These are phyloP conservation scores for Babyrousa celebensis DNA, from an alignment of 2,797 vertebrate species.

Conservation along the genomic window DNA sequence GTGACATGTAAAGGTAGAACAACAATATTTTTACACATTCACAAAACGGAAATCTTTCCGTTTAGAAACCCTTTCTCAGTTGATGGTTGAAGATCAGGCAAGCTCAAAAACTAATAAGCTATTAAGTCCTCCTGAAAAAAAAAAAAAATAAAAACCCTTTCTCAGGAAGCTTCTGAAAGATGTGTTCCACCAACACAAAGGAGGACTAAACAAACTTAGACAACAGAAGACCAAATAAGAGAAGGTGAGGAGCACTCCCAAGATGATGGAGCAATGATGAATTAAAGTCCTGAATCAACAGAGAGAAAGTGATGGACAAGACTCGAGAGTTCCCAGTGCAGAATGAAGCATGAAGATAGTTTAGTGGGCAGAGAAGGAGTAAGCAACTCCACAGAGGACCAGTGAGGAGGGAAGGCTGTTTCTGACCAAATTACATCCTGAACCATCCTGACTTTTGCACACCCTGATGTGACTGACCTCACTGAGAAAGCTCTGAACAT, in stretches of 20 bases:
- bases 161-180: not conserved
- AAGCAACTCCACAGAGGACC: not conserved
- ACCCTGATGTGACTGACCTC: not conserved
- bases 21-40: not conserved
- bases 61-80: too few relatives aligned
- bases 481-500: not conserved
- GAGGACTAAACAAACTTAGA: not conserved
- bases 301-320: not conserved
- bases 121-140: too few relatives aligned
- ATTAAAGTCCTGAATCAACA: not conserved
- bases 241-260: not conserved
- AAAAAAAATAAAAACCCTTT: not conserved
- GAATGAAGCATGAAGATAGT: not conserved
- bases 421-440: not conserved
- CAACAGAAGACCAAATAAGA: not conserved
- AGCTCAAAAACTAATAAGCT: not conserved
- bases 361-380: not conserved
- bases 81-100: not conserved
- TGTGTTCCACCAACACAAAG: not conserved
- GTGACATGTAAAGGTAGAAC: not conserved
- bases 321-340: not conserved
- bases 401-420: not conserved
- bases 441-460: not conserved
- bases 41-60: not conserved
- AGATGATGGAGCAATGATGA: not conserved